Percentiles rank a stretch among this genome's conserved stretches.
Conservation (phyloP, 2,888 invertebrate species). For the Nemapogon koenigi region DNA sequence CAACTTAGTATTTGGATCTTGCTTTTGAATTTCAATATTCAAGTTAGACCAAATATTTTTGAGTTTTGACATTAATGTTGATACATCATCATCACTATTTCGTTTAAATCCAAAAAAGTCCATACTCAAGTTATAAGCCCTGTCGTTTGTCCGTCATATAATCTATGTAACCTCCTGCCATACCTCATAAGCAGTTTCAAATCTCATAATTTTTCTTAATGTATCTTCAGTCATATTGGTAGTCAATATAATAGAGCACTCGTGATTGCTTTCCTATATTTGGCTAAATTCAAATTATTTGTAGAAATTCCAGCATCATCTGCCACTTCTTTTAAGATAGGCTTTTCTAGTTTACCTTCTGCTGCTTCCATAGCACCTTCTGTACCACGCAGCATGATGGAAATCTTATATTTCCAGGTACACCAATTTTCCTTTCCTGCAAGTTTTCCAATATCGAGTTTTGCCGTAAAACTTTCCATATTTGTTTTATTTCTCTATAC, state of each 20-base stretch:
- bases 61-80: no score
- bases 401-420: conserved; percentile 4
- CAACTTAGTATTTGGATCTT: no score
- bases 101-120: no score
- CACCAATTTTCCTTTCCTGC: conserved; percentile 1
- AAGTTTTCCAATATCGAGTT: neutral
- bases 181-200: no score
- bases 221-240: conserved; percentile 1
- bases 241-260: neutral
- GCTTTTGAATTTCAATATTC: no score
- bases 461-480: conserved; percentile 2
- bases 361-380: neutral
- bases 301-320: conserved; percentile 1
- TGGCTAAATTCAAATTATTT: neutral
- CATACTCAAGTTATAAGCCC: no score
- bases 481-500: no score
- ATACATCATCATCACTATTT: no score
- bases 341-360: neutral
- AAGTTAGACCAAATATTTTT: no score
- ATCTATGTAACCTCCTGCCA: no score
- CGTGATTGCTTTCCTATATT: neutral
- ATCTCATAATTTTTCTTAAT: no score
- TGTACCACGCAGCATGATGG: conserved; percentile 5
- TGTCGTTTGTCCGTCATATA: no score
- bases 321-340: neutral